Percentiles rank a stretch among this genome's conserved stretches.
Evolutionary conservation across 2,888 invertebrate genomes (phyloP).

Genomic region (Meloe dianella): DNA sequence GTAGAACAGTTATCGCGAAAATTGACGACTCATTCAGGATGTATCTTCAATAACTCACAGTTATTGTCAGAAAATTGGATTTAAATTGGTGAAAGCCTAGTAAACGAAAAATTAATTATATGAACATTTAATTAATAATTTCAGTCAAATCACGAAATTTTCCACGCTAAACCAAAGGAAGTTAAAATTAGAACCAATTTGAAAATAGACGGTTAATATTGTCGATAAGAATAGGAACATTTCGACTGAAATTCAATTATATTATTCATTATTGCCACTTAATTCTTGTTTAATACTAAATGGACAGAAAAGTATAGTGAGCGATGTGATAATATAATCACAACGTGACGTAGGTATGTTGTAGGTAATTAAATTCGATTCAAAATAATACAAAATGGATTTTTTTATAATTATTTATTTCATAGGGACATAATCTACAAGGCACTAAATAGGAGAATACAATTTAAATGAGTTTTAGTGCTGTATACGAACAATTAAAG

Average conservation of each 20-base stretch:
- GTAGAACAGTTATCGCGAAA: no score
- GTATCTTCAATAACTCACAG: no score
- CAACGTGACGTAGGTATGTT: neutral
- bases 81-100: no score
- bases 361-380: neutral
- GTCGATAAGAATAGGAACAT: neutral
- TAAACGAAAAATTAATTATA: no score
- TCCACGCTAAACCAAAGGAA: no score
- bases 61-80: no score
- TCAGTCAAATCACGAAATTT: no score
- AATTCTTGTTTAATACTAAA: neutral
- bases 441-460: conserved; percentile 42
- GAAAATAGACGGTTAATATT: no score
- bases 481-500: conserved; percentile 33
- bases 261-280: neutral
- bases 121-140: no score
- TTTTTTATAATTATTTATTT: conserved; percentile 19
- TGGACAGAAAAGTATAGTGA: neutral
- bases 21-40: no score
- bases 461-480: conserved; percentile 32
- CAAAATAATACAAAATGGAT: neutral
- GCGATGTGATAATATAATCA: neutral
- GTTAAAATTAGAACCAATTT: no score
- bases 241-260: no score
- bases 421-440: conserved; percentile 43